Base-by-base conservation (phyloP, 2,888 invertebrate genomes). In the Orthosia incerta region DNA sequence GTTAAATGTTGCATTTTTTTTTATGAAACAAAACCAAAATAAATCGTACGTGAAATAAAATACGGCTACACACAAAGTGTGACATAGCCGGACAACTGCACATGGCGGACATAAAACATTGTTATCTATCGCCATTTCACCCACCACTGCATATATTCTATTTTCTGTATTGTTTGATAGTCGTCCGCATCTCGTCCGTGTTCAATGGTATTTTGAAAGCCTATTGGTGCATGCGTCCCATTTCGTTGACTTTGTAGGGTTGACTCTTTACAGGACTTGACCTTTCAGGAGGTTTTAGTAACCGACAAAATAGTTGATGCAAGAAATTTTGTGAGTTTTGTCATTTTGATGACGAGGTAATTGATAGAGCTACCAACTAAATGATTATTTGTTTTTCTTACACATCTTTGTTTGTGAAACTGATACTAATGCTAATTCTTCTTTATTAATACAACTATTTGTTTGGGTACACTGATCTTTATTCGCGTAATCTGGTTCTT, bases 81-180 rank as follows among this genome's bases (percentile, higher is more conserved):
- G 15, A 45, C n/a, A 60, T 12, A 15, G 53, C 26, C 9, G 45
- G 23, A 75, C 65, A 60, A 64, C 56, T 53, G 65, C 46, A 74
- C 63, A 56, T 26, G 50, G 31, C 18, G 45, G 20, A 56, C 63
- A 66, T 65, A 80, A 67, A 75, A 78, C 81, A 80, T 81, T 53
- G 76, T 61, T 81, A 76, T 81, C 81, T 56, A 45, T 62, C 15
- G 31, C 45, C 18, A 75, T 69, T 79, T 76, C 62, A 31, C 53
- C 78, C 53, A 46, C 65, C 61, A 82, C 65, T 64, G 67, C 65
- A 65, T 39, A 69, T 68, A 82, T 78, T 82, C 68, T 77, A 56
- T 80, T 69, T 72, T 50, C 64, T 56, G 56, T 65, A 69, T 82
- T 80, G 72, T 82, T 61, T 72, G 73, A 20, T 57, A 57, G 23